A percentile compares a stretch with the other conserved stretches of the same genome.
Evolutionary conservation across 1,140 invertebrate genomes (phyloP).

Genomic region (Drosophila mauritiana): DNA sequence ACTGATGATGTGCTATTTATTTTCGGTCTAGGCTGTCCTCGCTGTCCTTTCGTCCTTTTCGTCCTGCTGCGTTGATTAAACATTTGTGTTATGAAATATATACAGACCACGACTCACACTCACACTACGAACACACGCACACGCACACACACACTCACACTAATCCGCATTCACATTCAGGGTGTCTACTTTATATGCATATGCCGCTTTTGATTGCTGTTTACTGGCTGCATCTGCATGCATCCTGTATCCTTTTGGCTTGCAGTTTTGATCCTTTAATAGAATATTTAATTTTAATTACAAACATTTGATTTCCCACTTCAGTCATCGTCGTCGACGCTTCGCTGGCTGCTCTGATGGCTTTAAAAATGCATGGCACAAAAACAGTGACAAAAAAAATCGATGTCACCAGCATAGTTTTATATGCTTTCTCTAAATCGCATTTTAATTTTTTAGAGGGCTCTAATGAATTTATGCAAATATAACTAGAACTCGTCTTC

Average conservation of each 20-base stretch:
- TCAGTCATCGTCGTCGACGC: slow-evolving; percentile 55
- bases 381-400: slow-evolving; percentile 12
- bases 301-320: slow-evolving; percentile 83
- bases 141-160: background rate
- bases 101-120: slow-evolving; percentile 5
- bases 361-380: slow-evolving; percentile 71
- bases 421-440: background rate
- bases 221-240: slow-evolving; percentile 71
- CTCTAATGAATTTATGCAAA: too few relatives aligned
- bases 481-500: background rate
- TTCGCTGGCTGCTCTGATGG: slow-evolving; percentile 19
- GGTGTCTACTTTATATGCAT: slow-evolving; percentile 50
- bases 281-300: slow-evolving; percentile 84
- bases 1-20: slow-evolving; percentile 68
- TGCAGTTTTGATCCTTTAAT: slow-evolving; percentile 83
- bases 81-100: slow-evolving; percentile 80
- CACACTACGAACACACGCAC: background rate
- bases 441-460: background rate
- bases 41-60: slow-evolving; percentile 8
- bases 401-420: background rate
- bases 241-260: slow-evolving; percentile 64
- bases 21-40: slow-evolving; percentile 45
- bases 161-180: slow-evolving; percentile 15
- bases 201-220: slow-evolving; percentile 73
- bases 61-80: slow-evolving; percentile 69